A percentile compares a stretch with the other conserved stretches of the same genome.
Evolutionary conservation across 2,797 vertebrate genomes (phyloP).

Genomic region (Gadopsis marmoratus): DNA sequence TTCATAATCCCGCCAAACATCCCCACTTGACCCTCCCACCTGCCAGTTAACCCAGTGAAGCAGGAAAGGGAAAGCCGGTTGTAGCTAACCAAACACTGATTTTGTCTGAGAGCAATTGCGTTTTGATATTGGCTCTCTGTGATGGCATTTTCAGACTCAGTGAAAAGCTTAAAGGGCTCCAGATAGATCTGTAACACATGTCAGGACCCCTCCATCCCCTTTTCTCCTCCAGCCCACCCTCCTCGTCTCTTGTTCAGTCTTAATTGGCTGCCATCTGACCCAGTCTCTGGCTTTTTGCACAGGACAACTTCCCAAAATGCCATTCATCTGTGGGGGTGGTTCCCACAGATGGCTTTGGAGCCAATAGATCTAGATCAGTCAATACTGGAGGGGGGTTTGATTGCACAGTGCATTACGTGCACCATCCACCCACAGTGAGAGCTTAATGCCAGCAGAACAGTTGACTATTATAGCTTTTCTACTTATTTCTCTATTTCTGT

Average conservation of each 20-base stretch:
- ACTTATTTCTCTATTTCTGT: slow-evolving; percentile 78
- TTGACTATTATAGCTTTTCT: slow-evolving; percentile 74
- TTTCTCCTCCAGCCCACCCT: slow-evolving; percentile 7
- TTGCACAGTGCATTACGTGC: slow-evolving; percentile 61
- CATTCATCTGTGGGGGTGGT: slow-evolving; percentile 61
- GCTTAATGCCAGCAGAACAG: slow-evolving; percentile 66
- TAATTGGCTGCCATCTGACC: slow-evolving; percentile 82
- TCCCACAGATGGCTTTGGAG: slow-evolving; percentile 29
- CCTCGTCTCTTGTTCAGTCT: slow-evolving; percentile 61
- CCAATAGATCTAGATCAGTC: slow-evolving; percentile 68
- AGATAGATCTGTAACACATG: slow-evolving; percentile 65
- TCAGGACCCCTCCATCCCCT: slow-evolving; percentile 57
- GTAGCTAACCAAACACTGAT: slow-evolving; percentile 56
- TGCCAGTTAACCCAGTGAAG: slow-evolving; percentile 19
- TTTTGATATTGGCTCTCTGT: slow-evolving; percentile 54
- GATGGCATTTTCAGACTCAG: slow-evolving; percentile 39
- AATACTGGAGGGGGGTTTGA: slow-evolving; percentile 55
- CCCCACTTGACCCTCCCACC: slow-evolving; percentile 32
- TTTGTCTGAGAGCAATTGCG: slow-evolving; percentile 50
- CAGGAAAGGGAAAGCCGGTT: slow-evolving; percentile 31
- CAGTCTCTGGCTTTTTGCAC: slow-evolving; percentile 57
- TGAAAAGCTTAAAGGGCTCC: slow-evolving; percentile 62
- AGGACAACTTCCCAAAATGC: slow-evolving; percentile 66
- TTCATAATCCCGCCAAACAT: slow-evolving; percentile 46
- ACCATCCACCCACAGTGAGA: slow-evolving; percentile 57